Evolutionary conservation across 2,888 invertebrate species (phyloP).

Genomic region (Drosophila sordidapex): DNA sequence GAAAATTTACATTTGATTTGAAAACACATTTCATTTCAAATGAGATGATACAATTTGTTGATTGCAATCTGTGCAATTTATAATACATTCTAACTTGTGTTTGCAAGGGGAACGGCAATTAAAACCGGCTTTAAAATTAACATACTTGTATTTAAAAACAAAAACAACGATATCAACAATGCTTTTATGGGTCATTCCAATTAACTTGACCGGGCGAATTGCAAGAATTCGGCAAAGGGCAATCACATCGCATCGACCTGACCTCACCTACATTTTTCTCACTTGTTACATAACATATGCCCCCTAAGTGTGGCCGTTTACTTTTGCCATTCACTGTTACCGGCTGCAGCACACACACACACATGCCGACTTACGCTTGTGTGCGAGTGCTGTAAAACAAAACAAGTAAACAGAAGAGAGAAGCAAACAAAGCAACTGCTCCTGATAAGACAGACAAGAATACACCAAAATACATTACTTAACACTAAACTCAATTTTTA

Average conservation of each 20-base stretch:
- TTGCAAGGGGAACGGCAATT: not conserved
- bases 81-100: not conserved
- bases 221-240: not conserved
- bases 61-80: not conserved
- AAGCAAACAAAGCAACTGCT: slow-evolving; percentile 5
- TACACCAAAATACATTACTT: slow-evolving; percentile 10
- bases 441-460: slow-evolving; percentile 55
- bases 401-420: slow-evolving; percentile 60
- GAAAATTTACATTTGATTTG: not conserved
- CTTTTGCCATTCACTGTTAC: slow-evolving; percentile 48
- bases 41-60: not conserved
- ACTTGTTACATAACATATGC: slow-evolving; percentile 56
- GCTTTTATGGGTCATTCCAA: not conserved
- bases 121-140: slow-evolving; percentile 4
- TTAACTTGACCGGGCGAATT: not conserved
- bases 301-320: slow-evolving; percentile 28
- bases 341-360: slow-evolving; percentile 20
- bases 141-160: not conserved
- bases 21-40: not conserved
- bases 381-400: slow-evolving; percentile 47
- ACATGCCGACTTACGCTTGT: not conserved
- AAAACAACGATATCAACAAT: slow-evolving; percentile 1
- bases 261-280: slow-evolving; percentile 32
- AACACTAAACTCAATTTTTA: slow-evolving; percentile 23
- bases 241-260: slow-evolving; percentile 27